Conservation (phyloP, 2,113 vertebrate species). For the Casuarius casuarius region DNA sequence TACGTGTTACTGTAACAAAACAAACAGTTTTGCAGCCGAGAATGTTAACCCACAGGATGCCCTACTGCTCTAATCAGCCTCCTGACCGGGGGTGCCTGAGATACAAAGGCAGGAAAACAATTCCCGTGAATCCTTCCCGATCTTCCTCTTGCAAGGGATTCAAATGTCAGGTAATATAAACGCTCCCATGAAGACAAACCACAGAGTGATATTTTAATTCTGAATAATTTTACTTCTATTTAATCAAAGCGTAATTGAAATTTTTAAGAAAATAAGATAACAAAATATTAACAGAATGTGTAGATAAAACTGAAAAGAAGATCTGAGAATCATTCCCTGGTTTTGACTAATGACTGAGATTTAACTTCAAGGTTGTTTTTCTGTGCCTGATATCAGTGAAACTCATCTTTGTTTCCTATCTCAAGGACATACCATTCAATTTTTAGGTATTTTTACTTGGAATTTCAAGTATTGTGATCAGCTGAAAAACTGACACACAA, state of each 20-base stretch:
- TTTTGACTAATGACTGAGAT: neutral
- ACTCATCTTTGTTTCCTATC: slow-evolving; percentile 17
- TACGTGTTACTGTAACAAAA: neutral
- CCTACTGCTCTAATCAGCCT: neutral
- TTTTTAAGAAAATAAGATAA: neutral
- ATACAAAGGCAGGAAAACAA: slow-evolving; percentile 29
- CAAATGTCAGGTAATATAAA: neutral
- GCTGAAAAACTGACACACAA: neutral
- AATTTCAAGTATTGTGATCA: neutral
- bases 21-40: neutral
- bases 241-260: neutral
- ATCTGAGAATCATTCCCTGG: neutral
- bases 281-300: neutral
- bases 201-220: neutral
- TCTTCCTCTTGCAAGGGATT: neutral
- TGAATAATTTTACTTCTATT: neutral
- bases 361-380: neutral
- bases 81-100: neutral
- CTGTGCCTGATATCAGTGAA: neutral
- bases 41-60: rapidly evolving
- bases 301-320: neutral
- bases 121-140: neutral
- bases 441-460: neutral
- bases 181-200: neutral
- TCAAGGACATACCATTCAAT: neutral